Conservation (phyloP, 2,797 vertebrate species). For the Crenichthys baileyi region DNA sequence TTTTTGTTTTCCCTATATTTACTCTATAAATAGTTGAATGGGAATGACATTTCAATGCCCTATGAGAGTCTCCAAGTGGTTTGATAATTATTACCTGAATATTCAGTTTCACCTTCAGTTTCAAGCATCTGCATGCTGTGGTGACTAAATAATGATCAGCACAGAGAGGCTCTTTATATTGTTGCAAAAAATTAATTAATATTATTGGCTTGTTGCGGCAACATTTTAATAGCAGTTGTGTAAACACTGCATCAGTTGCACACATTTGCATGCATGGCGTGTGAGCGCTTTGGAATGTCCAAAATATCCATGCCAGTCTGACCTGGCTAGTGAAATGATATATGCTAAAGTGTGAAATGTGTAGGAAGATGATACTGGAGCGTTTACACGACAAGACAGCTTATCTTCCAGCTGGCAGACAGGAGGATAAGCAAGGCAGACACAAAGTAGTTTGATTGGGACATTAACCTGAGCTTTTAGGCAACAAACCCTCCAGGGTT, state of each 20-base stretch:
- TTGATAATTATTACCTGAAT: too few relatives aligned
- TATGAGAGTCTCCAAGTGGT: neutral
- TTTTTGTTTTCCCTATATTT: neutral
- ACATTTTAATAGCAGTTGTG: neutral
- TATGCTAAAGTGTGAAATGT: neutral
- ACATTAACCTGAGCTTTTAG: neutral
- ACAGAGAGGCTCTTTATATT: neutral
- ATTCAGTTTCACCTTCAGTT: neutral
- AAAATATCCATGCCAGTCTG: too few relatives aligned
- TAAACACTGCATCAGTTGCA: neutral
- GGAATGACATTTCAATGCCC: neutral
- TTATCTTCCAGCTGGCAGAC: neutral
- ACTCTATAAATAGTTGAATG: neutral
- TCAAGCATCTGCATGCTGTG: neutral
- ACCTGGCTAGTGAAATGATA: neutral
- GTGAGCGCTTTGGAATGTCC: too few relatives aligned
- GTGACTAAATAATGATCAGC: neutral
- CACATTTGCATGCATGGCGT: neutral
- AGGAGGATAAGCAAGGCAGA: neutral
- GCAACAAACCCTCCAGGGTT: neutral
- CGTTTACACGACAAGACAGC: neutral
- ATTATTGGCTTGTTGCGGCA: neutral
- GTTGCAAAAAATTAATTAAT: neutral
- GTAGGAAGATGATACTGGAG: neutral
- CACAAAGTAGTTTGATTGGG: neutral